Conservation (phyloP, 2,888 invertebrate species). For the Volucella bombylans region DNA sequence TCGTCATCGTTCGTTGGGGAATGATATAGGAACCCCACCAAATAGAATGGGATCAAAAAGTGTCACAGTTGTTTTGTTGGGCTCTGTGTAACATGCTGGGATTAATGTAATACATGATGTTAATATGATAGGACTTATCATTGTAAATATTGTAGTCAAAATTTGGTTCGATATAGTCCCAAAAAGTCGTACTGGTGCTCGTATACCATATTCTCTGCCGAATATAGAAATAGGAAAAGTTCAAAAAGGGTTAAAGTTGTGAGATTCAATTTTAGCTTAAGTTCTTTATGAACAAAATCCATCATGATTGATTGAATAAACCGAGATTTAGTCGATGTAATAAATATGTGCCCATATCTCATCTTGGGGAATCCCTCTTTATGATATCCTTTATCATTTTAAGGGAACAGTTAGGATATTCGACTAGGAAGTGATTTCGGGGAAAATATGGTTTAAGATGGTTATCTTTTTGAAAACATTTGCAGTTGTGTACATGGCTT, state of each 20-base stretch:
- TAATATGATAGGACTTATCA: conserved; percentile 56
- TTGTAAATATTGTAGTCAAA: conserved; percentile 22
- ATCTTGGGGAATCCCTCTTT: conserved; percentile 56
- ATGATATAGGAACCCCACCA: not conserved
- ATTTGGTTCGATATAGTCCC: conserved; percentile 17
- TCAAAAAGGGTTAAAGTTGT: conserved; percentile 23
- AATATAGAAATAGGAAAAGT: not conserved
- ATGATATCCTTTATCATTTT: conserved; percentile 57
- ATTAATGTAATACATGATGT: conserved; percentile 47
- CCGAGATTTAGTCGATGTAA: conserved; percentile 41
- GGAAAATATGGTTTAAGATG: conserved; percentile 31
- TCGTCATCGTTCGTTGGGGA: conserved; percentile 5
- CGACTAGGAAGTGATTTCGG: conserved; percentile 34
- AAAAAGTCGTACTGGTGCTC: not conserved
- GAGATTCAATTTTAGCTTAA: conserved; percentile 36
- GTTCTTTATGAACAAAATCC: conserved; percentile 44
- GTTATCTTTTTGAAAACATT: conserved; percentile 24
- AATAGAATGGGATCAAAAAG: conserved; percentile 19
- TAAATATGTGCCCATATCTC: conserved; percentile 40
- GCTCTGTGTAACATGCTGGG: conserved; percentile 41
- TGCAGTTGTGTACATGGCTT: conserved; percentile 9
- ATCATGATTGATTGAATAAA: conserved; percentile 66
- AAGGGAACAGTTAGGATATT: conserved; percentile 5
- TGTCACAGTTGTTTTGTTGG: conserved; percentile 19
- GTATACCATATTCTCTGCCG: not conserved